Base-by-base conservation (phyloP, 1,140 invertebrate species). In the Campoletis sonorensis region DNA sequence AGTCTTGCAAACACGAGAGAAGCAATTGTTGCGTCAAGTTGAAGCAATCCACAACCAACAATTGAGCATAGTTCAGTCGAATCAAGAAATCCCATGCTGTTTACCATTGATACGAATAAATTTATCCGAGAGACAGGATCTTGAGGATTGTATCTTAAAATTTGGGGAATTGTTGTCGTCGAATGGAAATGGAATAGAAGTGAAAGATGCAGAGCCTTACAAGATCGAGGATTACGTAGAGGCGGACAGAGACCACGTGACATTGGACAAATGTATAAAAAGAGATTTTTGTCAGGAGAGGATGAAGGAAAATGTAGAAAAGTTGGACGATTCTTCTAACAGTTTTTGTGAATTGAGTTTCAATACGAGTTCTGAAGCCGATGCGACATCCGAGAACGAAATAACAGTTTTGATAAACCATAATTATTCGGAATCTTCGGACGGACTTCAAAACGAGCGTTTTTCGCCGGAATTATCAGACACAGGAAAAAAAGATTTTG, bases 1-100 rank as follows among this genome's bases (percentile, higher is more conserved):
- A 54, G 88, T 88, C 0, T 80, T 94, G 26, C 88, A 89, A 82
- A 90, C 90, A 73, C 88, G 93, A 82, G 93, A 94, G 80, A 93
- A 91, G 68, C 89, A 93, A 84, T 87, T 94, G 21, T 84, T 93
- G 3, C 90, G 93, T 13, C 93, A 94, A 86, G 88, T 93, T 7
- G 93, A 94, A 80, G 93, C 93, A 13, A 88, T 94, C 26, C 90
- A 93, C 21, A 90, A 87, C 58, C 93, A 92, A 64, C 90, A 92
- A 37, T 83, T 93, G 81, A 90, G 88, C 4, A 78, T 92, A 0
- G 82, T 91, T 30, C 88, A 91, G 49, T 91, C 91, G 0, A 89
- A 88, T 27, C 84, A 83, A 0, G 88, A 89, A 73, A 75, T 88
- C 0, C 54, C 89, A 11, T 85, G 87, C 0, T 85, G 84, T 0